Evolutionary conservation across 2,797 vertebrate species (phyloP).

Genomic region (Acanthiza pusilla): DNA sequence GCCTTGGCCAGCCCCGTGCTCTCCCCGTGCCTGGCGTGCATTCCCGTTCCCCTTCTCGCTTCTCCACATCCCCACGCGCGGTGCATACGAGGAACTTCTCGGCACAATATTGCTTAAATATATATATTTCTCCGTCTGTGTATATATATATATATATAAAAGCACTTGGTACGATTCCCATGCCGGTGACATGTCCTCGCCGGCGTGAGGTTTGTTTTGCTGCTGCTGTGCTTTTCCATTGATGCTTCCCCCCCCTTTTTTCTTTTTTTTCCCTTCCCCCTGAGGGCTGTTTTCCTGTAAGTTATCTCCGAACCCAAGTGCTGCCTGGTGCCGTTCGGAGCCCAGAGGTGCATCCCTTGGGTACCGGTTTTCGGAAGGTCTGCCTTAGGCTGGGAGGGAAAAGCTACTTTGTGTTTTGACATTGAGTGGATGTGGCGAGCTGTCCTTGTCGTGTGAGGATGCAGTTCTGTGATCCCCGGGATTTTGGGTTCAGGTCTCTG

Average conservation of each 20-base stretch:
- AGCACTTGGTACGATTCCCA: background rate
- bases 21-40: background rate
- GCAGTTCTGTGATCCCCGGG: background rate
- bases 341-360: constrained; percentile 15
- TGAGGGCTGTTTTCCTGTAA: background rate
- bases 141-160: background rate
- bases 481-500: background rate
- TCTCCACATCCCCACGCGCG: background rate
- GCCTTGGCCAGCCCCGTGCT: background rate
- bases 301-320: background rate
- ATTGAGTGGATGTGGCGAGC: background rate
- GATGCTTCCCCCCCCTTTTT: background rate
- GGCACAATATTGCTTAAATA: background rate
- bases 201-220: background rate
- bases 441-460: background rate
- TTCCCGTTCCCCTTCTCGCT: background rate
- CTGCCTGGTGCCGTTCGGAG: background rate
- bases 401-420: constrained; percentile 2
- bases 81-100: constrained; percentile 11
- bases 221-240: background rate
- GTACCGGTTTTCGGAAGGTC: background rate
- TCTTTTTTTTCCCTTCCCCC: background rate
- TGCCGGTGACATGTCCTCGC: background rate
- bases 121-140: rapidly evolving
- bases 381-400: background rate